Evolutionary conservation across 2,797 vertebrate genomes (phyloP), one percentile per base, ranked within the genome.

Genomic region (Pterois miles): DNA sequence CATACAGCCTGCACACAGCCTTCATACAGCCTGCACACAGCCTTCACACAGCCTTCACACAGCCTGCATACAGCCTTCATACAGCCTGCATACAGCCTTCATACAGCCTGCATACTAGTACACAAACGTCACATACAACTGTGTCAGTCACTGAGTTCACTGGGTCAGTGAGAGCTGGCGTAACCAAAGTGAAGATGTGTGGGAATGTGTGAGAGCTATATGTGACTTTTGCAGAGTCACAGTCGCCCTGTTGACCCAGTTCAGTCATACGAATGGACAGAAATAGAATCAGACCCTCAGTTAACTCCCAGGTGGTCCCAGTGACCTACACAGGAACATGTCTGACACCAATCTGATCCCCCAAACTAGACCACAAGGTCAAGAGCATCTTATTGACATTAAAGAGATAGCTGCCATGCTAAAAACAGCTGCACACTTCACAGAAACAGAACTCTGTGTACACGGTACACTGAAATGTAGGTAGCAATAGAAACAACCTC

Each of bases 171-270:
- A n/a, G n/a, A n/a, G n/a, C n/a, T n/a, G n/a, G n/a, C n/a, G n/a
- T n/a, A n/a, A n/a, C n/a, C n/a, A n/a, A n/a, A n/a, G n/a, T n/a
- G n/a, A n/a, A n/a, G n/a, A n/a, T n/a, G n/a, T n/a, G n/a, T n/a
- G n/a, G n/a, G n/a, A n/a, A n/a, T n/a, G n/a, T 40, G 38, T 40
- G 38, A 5, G 38, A 40, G 38, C 38, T 40, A 13, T 59, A 25
- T 18, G 23, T 58, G 52, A 29, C 33, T 64, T 31, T 56, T 76
- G 72, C 68, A 66, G 23, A 66, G 54, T 74, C 60, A 74, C 0
- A n/a, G 27, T 11, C 4, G 6, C 58, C 65, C 33, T 4, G 22
- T 59, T 54, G 27, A 38, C 27, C 60, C 70, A 56, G 10, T 58
- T 63, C 7, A 46, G 12, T 22, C 8, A 27, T 56, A 25, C 58